Evolutionary conservation across 2,113 vertebrate species (phyloP).

Genomic region (Gambusia holbrooki): DNA sequence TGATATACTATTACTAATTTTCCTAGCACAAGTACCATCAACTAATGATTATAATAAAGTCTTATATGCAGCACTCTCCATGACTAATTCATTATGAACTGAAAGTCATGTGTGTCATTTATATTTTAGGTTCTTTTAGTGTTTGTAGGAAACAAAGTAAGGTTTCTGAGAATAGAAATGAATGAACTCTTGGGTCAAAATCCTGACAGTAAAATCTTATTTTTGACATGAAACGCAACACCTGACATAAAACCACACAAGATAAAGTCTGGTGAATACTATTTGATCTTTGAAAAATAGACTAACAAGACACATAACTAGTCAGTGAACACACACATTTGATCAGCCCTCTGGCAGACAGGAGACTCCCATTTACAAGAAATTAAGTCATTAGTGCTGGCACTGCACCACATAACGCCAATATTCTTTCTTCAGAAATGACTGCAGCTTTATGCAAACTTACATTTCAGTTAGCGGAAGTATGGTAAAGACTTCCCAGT

Average conservation of each 20-base stretch:
- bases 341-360: neutral
- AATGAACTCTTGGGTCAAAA: too few relatives aligned
- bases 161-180: too few relatives aligned
- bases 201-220: too few relatives aligned
- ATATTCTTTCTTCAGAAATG: conserved; percentile 2
- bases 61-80: too few relatives aligned
- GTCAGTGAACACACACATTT: neutral
- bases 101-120: too few relatives aligned
- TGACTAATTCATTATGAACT: too few relatives aligned
- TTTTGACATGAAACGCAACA: too few relatives aligned
- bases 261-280: neutral
- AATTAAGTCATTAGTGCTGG: conserved; percentile 9
- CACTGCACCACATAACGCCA: neutral
- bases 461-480: neutral
- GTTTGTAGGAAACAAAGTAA: too few relatives aligned
- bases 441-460: neutral
- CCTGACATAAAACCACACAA: too few relatives aligned
- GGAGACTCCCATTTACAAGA: conserved; percentile 13
- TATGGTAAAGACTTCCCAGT: neutral
- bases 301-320: neutral
- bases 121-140: too few relatives aligned
- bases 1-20: too few relatives aligned
- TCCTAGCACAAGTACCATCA: too few relatives aligned
- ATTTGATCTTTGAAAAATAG: neutral
- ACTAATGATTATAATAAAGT: neutral